These are phyloP conservation scores for Anthoscopus minutus DNA, from an alignment of 2,113 vertebrate genomes.

Conservation along the genomic window DNA sequence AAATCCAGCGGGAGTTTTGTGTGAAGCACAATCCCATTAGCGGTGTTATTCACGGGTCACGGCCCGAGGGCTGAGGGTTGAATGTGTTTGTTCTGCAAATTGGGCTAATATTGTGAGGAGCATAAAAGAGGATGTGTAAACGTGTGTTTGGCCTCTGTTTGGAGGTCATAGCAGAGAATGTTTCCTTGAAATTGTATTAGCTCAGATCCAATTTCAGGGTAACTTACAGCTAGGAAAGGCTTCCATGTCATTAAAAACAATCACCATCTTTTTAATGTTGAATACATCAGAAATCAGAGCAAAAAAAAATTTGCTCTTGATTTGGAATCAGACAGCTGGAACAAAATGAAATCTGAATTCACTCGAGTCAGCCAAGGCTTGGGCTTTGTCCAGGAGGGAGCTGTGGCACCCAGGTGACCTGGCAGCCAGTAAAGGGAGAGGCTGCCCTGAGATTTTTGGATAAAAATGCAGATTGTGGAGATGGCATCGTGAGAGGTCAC, in stretches of 20 bases:
- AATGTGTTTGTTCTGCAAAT: constrained; percentile 15
- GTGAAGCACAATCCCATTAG: neutral
- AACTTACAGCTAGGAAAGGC: neutral
- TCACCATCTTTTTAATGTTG: neutral
- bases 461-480: neutral
- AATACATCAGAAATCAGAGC: neutral
- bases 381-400: neutral
- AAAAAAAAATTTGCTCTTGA: neutral
- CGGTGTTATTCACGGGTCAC: neutral
- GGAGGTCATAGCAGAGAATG: neutral
- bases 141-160: neutral
- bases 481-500: rapidly evolving
- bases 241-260: neutral
- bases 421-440: neutral
- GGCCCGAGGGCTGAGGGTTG: neutral
- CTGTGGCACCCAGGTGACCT: neutral
- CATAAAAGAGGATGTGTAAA: neutral
- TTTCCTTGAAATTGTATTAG: neutral
- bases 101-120: neutral
- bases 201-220: neutral
- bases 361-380: rapidly evolving
- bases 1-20: neutral
- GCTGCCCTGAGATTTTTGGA: neutral
- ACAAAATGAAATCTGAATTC: neutral
- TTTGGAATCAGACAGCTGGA: neutral